Percentiles rank a stretch among this genome's conserved stretches.
phyloP scores from a whole-genome alignment of 1,140 invertebrate genomes.

The Hesperophylax magnus region DNA sequence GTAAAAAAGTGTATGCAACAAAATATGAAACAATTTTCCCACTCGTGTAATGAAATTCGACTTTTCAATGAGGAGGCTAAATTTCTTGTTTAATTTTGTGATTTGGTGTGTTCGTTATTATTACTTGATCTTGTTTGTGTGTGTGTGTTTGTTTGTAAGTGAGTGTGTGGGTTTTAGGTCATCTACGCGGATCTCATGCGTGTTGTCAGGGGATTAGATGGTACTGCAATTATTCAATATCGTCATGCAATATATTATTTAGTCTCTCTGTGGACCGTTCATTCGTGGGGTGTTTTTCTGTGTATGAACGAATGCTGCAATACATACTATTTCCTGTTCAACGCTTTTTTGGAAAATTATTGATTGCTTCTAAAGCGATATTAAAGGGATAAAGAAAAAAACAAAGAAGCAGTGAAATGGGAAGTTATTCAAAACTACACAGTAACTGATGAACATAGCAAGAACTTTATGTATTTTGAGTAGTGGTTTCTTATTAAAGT shows the following conservation, averaged over 20 bases:
- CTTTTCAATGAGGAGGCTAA: too few species aligned
- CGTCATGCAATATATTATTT: constrained; percentile 29
- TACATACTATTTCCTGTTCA: too few species aligned
- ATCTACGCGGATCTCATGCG: constrained; percentile 38
- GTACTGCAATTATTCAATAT: constrained; percentile 31
- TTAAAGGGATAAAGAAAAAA: too few species aligned
- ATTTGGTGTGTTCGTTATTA: not conserved
- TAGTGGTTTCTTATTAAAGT: too few species aligned
- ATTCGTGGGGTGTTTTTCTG: not conserved
- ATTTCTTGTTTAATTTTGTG: not conserved
- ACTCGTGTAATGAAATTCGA: too few species aligned
- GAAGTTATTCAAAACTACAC: too few species aligned
- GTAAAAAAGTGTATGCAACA: not conserved
- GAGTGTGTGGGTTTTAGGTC: constrained; percentile 38
- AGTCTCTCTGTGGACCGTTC: not conserved
- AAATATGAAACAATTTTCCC: not conserved
- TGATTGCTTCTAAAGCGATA: too few species aligned
- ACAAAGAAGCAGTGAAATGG: too few species aligned
- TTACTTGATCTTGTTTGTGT: constrained; percentile 1
- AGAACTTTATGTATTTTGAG: too few species aligned
- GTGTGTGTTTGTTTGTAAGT: not conserved
- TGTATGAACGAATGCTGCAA: too few species aligned
- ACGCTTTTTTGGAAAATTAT: too few species aligned
- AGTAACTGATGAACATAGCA: too few species aligned
- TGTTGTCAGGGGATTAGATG: constrained; percentile 11